Conservation (phyloP, 2,113 vertebrate species). For the Silurus glanis region DNA sequence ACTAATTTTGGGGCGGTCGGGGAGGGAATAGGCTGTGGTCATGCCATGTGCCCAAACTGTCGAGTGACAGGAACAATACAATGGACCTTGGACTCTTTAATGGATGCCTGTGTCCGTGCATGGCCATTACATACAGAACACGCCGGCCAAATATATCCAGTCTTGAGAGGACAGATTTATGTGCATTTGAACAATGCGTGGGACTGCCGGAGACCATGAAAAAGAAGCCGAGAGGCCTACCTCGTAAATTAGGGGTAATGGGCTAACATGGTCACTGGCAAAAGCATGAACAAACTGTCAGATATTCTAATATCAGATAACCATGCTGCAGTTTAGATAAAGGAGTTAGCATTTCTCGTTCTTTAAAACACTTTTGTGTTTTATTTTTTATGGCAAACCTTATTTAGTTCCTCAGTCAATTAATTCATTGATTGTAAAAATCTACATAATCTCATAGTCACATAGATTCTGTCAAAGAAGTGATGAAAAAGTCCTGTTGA, state of each 20-base stretch:
- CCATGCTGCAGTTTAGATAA: neutral
- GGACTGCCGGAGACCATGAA: constrained; percentile 57
- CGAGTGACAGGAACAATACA: constrained; percentile 31
- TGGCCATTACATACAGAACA: constrained; percentile 57
- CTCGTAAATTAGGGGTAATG: constrained; percentile 58
- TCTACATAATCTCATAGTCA: neutral
- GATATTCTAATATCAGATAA: constrained; percentile 19
- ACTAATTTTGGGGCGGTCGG: constrained; percentile 54
- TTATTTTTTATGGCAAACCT: neutral
- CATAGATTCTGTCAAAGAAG: neutral
- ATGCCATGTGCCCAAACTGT: constrained; percentile 29
- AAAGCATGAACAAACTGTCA: constrained; percentile 22
- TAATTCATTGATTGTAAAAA: neutral
- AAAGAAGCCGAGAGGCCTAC: constrained; percentile 57
- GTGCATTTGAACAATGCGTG: constrained; percentile 59
- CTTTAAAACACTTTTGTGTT: neutral
- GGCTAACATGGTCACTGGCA: constrained; percentile 8
- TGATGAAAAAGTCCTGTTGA: neutral
- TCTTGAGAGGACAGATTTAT: constrained; percentile 56
- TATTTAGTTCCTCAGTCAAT: neutral
- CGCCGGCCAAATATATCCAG: constrained; percentile 58
- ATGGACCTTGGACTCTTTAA: constrained; percentile 32
- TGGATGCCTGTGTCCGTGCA: constrained; percentile 46
- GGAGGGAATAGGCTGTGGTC: constrained; percentile 13
- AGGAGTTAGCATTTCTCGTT: neutral